phyloP scores from a whole-genome alignment of 2,888 invertebrate genomes.

The Mantis religiosa region DNA sequence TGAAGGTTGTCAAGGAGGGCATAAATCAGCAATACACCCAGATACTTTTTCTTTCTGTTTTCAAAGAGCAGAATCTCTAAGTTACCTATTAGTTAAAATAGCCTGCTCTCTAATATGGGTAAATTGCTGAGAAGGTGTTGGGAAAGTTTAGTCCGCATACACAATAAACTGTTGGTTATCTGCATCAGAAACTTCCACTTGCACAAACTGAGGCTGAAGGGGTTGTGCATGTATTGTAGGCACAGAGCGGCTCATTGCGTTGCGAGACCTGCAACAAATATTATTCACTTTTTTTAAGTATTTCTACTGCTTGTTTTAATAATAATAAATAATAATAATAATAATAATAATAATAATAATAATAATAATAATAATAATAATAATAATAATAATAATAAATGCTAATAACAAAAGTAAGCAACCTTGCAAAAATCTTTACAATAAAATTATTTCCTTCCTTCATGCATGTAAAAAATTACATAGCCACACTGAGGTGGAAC shows the following conservation, averaged over 20 bases:
- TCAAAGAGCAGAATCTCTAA: background rate
- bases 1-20: background rate
- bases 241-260: conserved; percentile 50
- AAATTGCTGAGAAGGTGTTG: background rate
- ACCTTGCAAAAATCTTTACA: no score
- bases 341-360: no score
- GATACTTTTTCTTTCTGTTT: background rate
- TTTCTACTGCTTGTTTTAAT: no score
- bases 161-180: conserved; percentile 81
- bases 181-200: conserved; percentile 67
- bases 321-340: no score
- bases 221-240: conserved; percentile 48
- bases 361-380: no score
- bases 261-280: conserved; percentile 52
- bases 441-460: no score
- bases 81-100: background rate
- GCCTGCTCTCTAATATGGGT: background rate
- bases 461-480: no score
- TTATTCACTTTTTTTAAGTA: background rate
- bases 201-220: conserved; percentile 62
- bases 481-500: no score
- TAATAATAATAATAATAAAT: no score
- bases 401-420: no score
- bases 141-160: conserved; percentile 64
- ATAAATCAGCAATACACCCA: background rate